Conservation (phyloP, 2,797 vertebrate genomes). For the Astyanax mexicanus region DNA sequence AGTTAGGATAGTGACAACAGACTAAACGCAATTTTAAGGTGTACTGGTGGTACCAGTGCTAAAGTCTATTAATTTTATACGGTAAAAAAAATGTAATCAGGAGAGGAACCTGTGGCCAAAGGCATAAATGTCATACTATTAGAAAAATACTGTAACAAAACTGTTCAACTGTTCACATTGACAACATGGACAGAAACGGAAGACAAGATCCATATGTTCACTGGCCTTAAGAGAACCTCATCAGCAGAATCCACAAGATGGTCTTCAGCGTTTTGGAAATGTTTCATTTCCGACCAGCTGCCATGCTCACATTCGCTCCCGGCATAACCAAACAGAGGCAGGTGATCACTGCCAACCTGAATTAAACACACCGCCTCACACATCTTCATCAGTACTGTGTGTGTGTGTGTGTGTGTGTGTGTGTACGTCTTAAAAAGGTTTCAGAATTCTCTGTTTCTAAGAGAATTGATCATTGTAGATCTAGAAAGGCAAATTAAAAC, state of each 20-base stretch:
- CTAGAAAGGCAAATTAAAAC: too few relatives aligned
- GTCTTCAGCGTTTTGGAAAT: conserved; percentile 31
- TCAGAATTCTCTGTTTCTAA: too few relatives aligned
- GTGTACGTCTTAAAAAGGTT: too few relatives aligned
- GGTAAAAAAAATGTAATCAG: too few relatives aligned
- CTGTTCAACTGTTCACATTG: neutral
- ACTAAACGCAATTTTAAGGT: too few relatives aligned
- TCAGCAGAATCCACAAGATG: conserved; percentile 34
- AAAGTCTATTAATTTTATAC: too few relatives aligned
- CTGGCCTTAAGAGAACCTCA: conserved; percentile 2
- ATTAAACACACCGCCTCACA: conserved; percentile 45
- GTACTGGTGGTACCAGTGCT: too few relatives aligned
- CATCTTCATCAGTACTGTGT: conserved; percentile 49
- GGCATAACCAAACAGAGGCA: conserved; percentile 44
- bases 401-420: conserved; percentile 30
- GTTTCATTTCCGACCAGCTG: conserved; percentile 46
- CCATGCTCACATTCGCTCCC: conserved; percentile 23
- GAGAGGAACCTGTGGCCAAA: neutral
- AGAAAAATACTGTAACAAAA: neutral
- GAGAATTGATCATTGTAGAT: conserved; percentile 50
- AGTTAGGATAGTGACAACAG: too few relatives aligned
- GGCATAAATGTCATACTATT: conserved; percentile 1
- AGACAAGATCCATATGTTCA: neutral
- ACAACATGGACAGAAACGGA: neutral
- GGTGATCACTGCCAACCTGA: conserved; percentile 52